Evolutionary conservation across 2,888 invertebrate genomes (phyloP).

Genomic region (Stenolophus ochropezus): DNA sequence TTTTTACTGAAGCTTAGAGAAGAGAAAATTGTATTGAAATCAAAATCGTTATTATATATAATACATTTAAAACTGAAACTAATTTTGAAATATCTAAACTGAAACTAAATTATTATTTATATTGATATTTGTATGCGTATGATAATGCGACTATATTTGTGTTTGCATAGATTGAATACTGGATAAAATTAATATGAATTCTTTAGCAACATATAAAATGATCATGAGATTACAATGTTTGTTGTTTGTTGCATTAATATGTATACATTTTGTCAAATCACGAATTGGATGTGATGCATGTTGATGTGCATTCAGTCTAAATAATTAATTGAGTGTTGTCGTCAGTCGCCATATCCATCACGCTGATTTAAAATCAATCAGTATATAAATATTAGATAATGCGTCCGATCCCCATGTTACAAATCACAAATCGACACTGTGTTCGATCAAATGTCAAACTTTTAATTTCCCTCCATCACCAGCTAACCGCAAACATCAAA

Average conservation of each 20-base stretch:
- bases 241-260: not conserved
- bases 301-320: not conserved
- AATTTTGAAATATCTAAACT: too few species aligned
- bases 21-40: too few species aligned
- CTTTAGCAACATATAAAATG: not conserved
- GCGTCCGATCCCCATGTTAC: not conserved
- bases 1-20: too few species aligned
- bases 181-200: too few species aligned
- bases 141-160: too few species aligned
- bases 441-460: not conserved
- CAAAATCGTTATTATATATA: too few species aligned
- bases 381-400: constrained; percentile 3
- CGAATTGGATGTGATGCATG: not conserved
- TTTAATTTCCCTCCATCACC: not conserved
- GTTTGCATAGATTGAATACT: too few species aligned
- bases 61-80: too few species aligned
- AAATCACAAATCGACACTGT: not conserved
- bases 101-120: too few species aligned
- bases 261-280: not conserved
- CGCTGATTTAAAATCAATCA: constrained; percentile 9
- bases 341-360: constrained; percentile 4
- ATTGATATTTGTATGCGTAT: too few species aligned
- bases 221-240: not conserved
- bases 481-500: not conserved
- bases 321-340: constrained; percentile 25